These are phyloP conservation scores for Myiotriccus ornatus DNA, from an alignment of 2,797 vertebrate species.

Conservation along the genomic window DNA sequence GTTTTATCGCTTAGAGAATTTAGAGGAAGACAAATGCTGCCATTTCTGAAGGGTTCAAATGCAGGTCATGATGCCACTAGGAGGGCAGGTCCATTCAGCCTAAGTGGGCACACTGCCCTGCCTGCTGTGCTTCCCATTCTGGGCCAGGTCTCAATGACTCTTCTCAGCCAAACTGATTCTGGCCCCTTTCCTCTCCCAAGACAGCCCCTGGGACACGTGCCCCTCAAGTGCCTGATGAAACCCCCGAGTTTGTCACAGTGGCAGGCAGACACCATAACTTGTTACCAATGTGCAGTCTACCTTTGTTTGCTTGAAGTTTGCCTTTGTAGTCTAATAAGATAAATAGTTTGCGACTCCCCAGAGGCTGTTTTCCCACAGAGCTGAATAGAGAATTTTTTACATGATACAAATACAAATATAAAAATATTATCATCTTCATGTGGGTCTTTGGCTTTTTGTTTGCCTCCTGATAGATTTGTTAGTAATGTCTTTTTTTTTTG, in stretches of 20 bases:
- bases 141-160: neutral
- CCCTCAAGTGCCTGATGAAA: neutral
- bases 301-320: neutral
- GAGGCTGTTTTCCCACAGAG: neutral
- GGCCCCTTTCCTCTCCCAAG: neutral
- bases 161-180: neutral
- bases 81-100: neutral
- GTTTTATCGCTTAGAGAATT: conserved; percentile 32
- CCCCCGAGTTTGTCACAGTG: neutral
- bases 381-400: neutral
- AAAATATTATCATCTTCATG: neutral
- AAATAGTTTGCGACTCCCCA: neutral
- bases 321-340: neutral
- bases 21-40: conserved; percentile 41
- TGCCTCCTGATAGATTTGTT: neutral
- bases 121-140: neutral
- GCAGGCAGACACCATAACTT: fast-evolving
- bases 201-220: neutral
- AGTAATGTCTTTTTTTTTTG: neutral
- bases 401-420: neutral
- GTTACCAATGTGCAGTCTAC: fast-evolving
- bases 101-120: neutral
- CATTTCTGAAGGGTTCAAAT: conserved; percentile 29
- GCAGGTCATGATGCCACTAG: neutral
- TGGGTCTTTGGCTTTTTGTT: neutral